Evolutionary conservation across 2,113 vertebrate genomes (phyloP), one percentile per base, ranked within the genome.

Genomic region (Catharus minimus): DNA sequence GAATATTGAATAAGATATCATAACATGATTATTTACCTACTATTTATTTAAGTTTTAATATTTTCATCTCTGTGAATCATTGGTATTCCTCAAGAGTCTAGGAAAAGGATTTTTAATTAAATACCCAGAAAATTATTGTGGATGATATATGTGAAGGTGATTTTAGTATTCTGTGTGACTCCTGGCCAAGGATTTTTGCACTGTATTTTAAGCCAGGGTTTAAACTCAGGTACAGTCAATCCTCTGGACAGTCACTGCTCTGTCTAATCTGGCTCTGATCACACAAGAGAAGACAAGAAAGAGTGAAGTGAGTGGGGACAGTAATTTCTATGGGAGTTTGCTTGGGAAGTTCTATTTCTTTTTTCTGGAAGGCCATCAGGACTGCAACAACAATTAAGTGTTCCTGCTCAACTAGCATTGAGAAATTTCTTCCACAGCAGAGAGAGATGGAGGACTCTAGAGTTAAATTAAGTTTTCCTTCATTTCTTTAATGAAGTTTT

Each of bases 41-140:
- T 77, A 43, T 88, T 92, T 85, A 55, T 90, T 90, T 77, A 74
- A 83, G 43, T 90, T 74, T 4, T 47, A 86, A 69, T 90, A 77
- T 71, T 92, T 86, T 88, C 11, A 33, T 24, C 64, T 74, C 49
- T 73, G 47, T 27, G 36, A 73, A 77, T 60, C 75, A 77, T 19
- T 88, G 79, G 19, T 71, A 86, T 77, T 88, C 56, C 75, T 89
- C 39, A 44, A 44, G 85, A 66, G 67, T 41, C 56, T 81, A 49
- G 56, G 79, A 92, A 95, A 92, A 71, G 17, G 67, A 91, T 91
- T 94, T 94, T 89, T 89, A 86, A 74, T 94, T 88, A 91, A 9
- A 61, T 67, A 74, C 9, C 4, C 17, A 74, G 85, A 60, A 50
- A 85, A 74, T 50, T 1, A 68, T 44, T 86, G 44, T 1, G 3